A percentile compares a stretch with the other conserved stretches of the same genome.
These are phyloP conservation scores for Struthio camelus DNA, from an alignment of 2,113 vertebrate species.

Conservation along the genomic window DNA sequence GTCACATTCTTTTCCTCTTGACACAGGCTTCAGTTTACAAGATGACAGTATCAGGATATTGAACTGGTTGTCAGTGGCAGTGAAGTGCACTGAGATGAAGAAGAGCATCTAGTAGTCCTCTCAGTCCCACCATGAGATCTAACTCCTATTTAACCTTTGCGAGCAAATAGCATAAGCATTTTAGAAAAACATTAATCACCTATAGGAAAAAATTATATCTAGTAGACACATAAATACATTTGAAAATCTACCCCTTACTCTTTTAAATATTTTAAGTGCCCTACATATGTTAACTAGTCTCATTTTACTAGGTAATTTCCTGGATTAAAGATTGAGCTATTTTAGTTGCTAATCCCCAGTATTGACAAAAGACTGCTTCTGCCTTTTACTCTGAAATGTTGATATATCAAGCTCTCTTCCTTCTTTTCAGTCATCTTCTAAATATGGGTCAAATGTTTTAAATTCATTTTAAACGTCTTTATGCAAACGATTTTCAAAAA, in stretches of 20 bases:
- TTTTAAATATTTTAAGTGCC: not conserved
- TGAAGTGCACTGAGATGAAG: not conserved
- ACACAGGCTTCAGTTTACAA: not conserved
- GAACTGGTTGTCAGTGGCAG: not conserved
- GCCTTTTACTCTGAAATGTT: not conserved
- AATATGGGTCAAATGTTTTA: not conserved
- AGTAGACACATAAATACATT: not conserved
- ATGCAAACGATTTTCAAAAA: not conserved
- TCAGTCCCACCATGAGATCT: not conserved
- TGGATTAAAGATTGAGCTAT: slow-evolving; percentile 2
- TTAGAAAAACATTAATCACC: not conserved
- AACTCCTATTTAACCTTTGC: not conserved
- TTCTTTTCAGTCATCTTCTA: not conserved
- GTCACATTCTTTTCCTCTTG: not conserved
- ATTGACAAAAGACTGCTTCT: not conserved
- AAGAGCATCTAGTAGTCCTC: not conserved
- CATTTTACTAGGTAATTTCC: not conserved
- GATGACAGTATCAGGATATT: not conserved
- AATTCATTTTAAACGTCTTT: not conserved
- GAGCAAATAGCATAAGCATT: not conserved
- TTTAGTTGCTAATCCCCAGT: slow-evolving; percentile 1
- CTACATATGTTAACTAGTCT: not conserved
- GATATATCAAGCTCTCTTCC: not conserved
- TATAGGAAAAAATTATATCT: not conserved
- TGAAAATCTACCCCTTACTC: not conserved